Percentiles rank a stretch among this genome's conserved stretches.
phyloP scores from a whole-genome alignment of 1,140 invertebrate species.

The Bombus picipes region DNA sequence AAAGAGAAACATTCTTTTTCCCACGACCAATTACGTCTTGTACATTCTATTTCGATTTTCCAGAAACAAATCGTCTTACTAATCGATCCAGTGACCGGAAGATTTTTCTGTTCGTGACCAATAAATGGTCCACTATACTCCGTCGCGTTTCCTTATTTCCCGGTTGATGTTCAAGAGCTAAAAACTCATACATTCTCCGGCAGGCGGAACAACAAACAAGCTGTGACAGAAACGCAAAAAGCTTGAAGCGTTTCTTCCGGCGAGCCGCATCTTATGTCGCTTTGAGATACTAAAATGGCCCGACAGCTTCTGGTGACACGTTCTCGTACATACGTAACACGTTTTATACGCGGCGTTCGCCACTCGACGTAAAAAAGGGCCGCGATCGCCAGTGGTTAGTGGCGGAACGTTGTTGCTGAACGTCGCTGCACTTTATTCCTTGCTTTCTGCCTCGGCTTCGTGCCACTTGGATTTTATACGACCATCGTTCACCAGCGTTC shows the following conservation, averaged over 20 bases:
- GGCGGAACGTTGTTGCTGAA: slow-evolving; percentile 43
- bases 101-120: neutral
- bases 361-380: slow-evolving; percentile 49
- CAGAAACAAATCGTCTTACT: neutral
- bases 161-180: neutral
- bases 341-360: slow-evolving; percentile 27
- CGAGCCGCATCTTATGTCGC: slow-evolving; percentile 6
- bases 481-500: slow-evolving; percentile 34
- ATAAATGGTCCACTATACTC: neutral
- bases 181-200: neutral
- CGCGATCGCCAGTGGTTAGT: slow-evolving; percentile 61
- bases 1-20: too few species aligned
- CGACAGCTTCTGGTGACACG: slow-evolving; percentile 38
- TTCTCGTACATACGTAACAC: slow-evolving; percentile 46
- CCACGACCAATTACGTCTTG: neutral
- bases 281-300: slow-evolving; percentile 39
- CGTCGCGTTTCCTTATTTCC: neutral
- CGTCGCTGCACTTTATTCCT: slow-evolving; percentile 59
- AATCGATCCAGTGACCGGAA: too few species aligned
- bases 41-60: neutral
- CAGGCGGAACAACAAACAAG: too few species aligned
- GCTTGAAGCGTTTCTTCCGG: slow-evolving; percentile 16
- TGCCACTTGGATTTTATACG: slow-evolving; percentile 59
- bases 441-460: slow-evolving; percentile 24
- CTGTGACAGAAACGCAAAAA: neutral